Evolutionary conservation across 92 coral and sea anemone species (phyloP).

Genomic region (Umimayanthus chanpuru): DNA sequence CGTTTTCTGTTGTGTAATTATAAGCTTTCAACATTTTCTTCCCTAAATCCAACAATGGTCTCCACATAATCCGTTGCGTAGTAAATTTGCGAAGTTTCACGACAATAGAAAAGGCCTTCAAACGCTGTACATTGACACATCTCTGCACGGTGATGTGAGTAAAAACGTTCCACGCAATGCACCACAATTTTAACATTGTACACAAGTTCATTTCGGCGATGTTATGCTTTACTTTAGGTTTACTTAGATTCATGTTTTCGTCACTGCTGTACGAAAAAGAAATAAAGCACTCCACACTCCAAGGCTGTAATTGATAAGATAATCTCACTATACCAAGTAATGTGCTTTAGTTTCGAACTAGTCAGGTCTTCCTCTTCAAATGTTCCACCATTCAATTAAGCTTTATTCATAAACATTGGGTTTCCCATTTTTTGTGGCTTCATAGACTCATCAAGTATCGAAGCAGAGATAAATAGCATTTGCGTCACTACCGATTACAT

Average conservation of each 20-base stretch:
- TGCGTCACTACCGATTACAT: not conserved
- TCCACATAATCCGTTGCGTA: slow-evolving; percentile 18
- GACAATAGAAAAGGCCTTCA: slow-evolving; percentile 20
- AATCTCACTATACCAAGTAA: not conserved
- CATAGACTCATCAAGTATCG: slow-evolving; percentile 9
- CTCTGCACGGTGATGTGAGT: slow-evolving; percentile 2
- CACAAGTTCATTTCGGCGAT: not conserved
- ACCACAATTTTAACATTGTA: not conserved
- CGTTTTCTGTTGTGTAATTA: not conserved
- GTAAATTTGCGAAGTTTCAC: not conserved
- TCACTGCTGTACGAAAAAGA: slow-evolving; percentile 18
- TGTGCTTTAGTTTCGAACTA: not conserved
- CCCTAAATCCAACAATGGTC: slow-evolving; percentile 2
- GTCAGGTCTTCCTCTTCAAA: slow-evolving; percentile 1
- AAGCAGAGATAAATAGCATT: slow-evolving; percentile 12
- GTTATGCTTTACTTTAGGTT: not conserved
- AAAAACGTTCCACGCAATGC: slow-evolving; percentile 16
- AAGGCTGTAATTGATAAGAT: not conserved
- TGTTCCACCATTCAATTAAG: slow-evolving; percentile 17
- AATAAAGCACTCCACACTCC: slow-evolving; percentile 4
- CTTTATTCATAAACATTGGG: not conserved
- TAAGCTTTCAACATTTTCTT: not conserved
- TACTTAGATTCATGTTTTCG: not conserved
- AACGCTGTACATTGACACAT: slow-evolving; percentile 20
- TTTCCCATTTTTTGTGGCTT: not conserved